Percentiles rank a stretch among this genome's conserved stretches.
These are phyloP conservation scores for Lordiphosa fenestrarum DNA, from an alignment of 2,888 invertebrate species.

Conservation along the genomic window DNA sequence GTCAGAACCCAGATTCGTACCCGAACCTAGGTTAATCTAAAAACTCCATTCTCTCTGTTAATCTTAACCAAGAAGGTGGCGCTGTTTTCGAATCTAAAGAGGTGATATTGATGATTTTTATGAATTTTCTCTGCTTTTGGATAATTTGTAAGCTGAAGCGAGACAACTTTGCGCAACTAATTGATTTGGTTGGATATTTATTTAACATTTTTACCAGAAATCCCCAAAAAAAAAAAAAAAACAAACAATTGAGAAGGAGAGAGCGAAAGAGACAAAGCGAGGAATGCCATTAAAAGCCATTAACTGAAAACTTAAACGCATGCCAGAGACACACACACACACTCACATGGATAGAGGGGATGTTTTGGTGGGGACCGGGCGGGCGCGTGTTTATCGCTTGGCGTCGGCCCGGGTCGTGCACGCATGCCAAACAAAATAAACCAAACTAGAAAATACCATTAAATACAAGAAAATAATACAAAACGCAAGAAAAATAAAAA, in stretches of 20 bases:
- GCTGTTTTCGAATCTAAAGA: too few species aligned
- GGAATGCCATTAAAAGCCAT: conserved; percentile 76
- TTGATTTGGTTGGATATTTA: conserved; percentile 67
- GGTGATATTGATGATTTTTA: conserved; percentile 11
- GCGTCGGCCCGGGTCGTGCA: conserved; percentile 67
- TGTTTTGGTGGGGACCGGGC: conserved; percentile 25
- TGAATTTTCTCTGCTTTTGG: too few species aligned
- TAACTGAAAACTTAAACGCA: conserved; percentile 75
- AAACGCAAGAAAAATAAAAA: conserved; percentile 46
- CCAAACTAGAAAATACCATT: conserved; percentile 19
- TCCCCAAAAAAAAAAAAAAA: conserved; percentile 35
- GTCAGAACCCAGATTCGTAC: too few species aligned
- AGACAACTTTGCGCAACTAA: conserved; percentile 62
- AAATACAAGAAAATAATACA: conserved; percentile 50
- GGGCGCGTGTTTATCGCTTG: conserved; percentile 65
- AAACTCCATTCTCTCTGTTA: too few species aligned
- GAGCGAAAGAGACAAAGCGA: conserved; percentile 11
- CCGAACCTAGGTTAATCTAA: too few species aligned
- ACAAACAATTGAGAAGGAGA: conserved; percentile 15
- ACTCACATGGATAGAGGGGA: conserved; percentile 7
- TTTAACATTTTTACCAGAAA: conserved; percentile 49
- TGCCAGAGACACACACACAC: conserved; percentile 47
- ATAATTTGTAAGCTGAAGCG: too few species aligned
- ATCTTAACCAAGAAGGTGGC: too few species aligned
- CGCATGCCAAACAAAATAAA: conserved; percentile 56